Percentiles rank a stretch among this genome's conserved stretches.
Conservation (phyloP, 2,113 vertebrate genomes). For the Cryptomyrus ogoouensis region DNA sequence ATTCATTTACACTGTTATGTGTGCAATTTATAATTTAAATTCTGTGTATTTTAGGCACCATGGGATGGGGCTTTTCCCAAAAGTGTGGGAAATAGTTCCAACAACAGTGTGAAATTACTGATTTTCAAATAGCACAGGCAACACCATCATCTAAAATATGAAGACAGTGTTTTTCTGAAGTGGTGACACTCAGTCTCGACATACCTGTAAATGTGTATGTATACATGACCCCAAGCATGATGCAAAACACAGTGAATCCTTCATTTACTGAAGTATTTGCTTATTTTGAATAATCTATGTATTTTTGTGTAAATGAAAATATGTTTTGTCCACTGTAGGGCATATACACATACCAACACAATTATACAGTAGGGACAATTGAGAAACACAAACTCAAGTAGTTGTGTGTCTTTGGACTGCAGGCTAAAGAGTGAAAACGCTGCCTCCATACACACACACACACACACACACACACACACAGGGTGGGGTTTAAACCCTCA, state of each 20-base stretch:
- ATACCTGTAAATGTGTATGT: background rate
- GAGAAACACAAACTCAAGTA: background rate
- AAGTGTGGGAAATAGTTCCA: background rate
- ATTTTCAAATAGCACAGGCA: background rate
- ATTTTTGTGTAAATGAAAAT: background rate
- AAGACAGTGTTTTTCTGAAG: background rate
- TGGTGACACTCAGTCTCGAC: background rate
- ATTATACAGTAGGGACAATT: background rate
- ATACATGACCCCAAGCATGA: background rate
- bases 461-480: background rate
- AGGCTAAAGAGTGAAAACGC: background rate
- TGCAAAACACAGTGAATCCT: background rate
- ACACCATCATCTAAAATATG: background rate
- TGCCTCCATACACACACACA: background rate
- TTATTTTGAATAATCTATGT: background rate
- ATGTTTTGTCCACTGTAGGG: background rate
- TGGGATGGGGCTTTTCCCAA: background rate
- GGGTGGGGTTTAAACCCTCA: background rate
- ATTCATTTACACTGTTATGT: background rate
- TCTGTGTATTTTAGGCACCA: background rate
- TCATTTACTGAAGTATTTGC: background rate
- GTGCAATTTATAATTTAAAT: background rate
- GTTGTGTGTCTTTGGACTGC: background rate
- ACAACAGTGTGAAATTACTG: background rate
- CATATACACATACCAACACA: background rate